A percentile compares a stretch with the other conserved stretches of the same genome.
phyloP scores from a whole-genome alignment of 2,888 invertebrate species.

The Sarcophaga carnaria region DNA sequence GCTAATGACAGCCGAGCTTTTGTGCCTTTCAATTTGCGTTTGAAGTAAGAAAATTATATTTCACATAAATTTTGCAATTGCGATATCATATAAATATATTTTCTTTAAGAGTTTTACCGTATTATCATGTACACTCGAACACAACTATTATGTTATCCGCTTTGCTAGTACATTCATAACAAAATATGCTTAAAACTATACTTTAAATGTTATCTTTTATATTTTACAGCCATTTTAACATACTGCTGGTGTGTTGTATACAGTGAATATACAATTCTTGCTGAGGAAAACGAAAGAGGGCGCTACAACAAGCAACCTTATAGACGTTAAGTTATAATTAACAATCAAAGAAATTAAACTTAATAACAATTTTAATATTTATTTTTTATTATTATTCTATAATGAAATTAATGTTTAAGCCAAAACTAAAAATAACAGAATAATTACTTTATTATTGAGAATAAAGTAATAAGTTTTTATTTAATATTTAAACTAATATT shows the following conservation, averaged over 20 bases:
- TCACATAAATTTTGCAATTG: too few species aligned
- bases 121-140: too few species aligned
- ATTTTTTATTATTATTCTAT: slow-evolving; percentile 58
- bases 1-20: too few species aligned
- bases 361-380: slow-evolving; percentile 72
- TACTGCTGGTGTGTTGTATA: slow-evolving; percentile 93
- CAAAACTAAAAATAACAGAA: slow-evolving; percentile 62
- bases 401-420: slow-evolving; percentile 69
- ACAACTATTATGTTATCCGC: not conserved
- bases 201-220: slow-evolving; percentile 32
- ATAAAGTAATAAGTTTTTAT: slow-evolving; percentile 1
- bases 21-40: too few species aligned
- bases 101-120: too few species aligned
- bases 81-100: too few species aligned
- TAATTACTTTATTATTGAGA: slow-evolving; percentile 19
- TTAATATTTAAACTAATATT: slow-evolving; percentile 25
- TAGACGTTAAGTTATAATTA: slow-evolving; percentile 77
- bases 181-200: slow-evolving; percentile 44
- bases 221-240: slow-evolving; percentile 86
- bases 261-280: slow-evolving; percentile 89
- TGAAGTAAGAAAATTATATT: too few species aligned
- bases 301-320: slow-evolving; percentile 90
- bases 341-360: slow-evolving; percentile 54
- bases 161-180: not conserved
- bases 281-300: slow-evolving; percentile 87